Base-by-base conservation (phyloP, 1,140 invertebrate species). In the Agraylea sexmaculata region DNA sequence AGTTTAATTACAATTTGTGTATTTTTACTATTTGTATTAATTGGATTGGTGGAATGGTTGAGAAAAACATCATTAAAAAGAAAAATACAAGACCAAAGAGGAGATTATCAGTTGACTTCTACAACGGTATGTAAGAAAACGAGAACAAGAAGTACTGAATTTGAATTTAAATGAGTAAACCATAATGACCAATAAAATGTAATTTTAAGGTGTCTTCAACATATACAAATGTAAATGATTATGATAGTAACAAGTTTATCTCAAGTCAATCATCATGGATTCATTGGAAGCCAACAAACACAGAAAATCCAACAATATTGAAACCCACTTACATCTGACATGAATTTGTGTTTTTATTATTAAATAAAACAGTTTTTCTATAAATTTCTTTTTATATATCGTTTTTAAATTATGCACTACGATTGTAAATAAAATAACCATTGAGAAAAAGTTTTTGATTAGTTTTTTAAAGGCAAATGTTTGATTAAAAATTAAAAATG, bases 201-300 rank as follows among this genome's bases (percentile, higher is more conserved):
- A 2, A 7, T 32, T 4, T 11, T 32, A 32, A 30, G 15, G 21
- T 8, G 8, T 32, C 25, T 32, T 22, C n/a, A 40, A 31, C n/a
- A 2, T n/a, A n/a, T n/a, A n/a, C n/a, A n/a, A n/a, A n/a, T n/a
- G n/a, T n/a, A 15, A 40, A 21, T 40, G 32, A 32, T 13, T 15
- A 21, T 33, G 30, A 29, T 3, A 29, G 29, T 23, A 40, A 29
- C n/a, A 27, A 13, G 23, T 25, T 28, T 42, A 22, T 10, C 18
- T 40, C 45, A 22, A 23, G 21, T 13, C 34, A 37, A 40, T 43
- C 45, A 2, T 47, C 45, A 10, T 47, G 45, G 45, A 36, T 40
- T 10, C 36, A 42, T 19, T 47, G 45, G 45, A 42, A 36, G 35
- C 45, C 45, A 8, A 42, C 23, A 13, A 43, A 20, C n/a, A n/a